These are phyloP conservation scores for Notodonta dromedarius DNA, from an alignment of 2,888 invertebrate genomes.

Conservation along the genomic window DNA sequence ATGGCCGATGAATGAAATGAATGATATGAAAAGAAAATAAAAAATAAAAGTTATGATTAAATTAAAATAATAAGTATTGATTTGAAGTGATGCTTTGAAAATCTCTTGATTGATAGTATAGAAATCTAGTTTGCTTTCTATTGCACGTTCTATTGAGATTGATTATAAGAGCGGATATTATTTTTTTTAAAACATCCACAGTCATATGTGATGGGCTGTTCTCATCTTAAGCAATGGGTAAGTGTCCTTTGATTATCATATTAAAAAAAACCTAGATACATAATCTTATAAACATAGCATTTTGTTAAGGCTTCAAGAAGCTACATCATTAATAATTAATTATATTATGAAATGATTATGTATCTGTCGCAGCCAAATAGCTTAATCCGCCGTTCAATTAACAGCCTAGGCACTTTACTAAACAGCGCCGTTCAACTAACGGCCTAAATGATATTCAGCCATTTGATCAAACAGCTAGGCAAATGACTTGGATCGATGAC, in stretches of 20 bases:
- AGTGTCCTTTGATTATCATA: neutral
- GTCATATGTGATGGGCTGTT: conserved; percentile 43
- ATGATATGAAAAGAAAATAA: conserved; percentile 46
- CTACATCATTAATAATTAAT: too few species aligned
- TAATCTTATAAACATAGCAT: neutral
- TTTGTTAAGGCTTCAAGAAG: too few species aligned
- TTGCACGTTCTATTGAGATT: conserved; percentile 43
- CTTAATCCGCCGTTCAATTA: too few species aligned
- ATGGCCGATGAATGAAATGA: conserved; percentile 52
- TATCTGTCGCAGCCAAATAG: too few species aligned
- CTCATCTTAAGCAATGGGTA: conserved; percentile 16
- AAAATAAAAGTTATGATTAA: conserved; percentile 42
- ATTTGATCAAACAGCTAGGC: too few species aligned
- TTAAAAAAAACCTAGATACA: neutral
- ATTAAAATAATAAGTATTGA: conserved; percentile 39
- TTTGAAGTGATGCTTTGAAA: conserved; percentile 74
- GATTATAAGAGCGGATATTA: conserved; percentile 53
- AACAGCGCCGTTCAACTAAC: too few species aligned
- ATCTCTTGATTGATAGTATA: conserved; percentile 46
- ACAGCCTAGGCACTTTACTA: too few species aligned
- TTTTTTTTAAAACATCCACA: conserved; percentile 51
- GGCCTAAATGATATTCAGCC: too few species aligned
- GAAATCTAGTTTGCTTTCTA: conserved; percentile 55
- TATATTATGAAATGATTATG: neutral
- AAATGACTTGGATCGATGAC: too few species aligned